Base-by-base conservation (phyloP, 2,113 vertebrate species). In the Isichthys henryi region DNA sequence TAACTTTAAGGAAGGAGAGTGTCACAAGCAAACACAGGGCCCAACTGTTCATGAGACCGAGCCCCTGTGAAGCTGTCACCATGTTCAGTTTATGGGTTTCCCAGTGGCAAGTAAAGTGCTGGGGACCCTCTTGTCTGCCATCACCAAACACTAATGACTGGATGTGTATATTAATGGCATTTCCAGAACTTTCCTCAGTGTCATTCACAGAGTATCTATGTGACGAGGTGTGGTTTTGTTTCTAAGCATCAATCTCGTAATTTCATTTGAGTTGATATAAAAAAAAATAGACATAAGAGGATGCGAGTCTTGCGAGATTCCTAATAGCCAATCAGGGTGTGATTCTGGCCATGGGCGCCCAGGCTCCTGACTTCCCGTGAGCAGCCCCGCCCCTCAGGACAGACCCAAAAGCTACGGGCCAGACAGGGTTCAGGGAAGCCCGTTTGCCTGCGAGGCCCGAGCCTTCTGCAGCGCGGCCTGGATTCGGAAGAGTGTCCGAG, bases 401-500 rank as follows among this genome's bases (percentile, higher is more conserved):
- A 19, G n/a, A 39, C 27, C 70, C 13, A 39, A 15, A 39, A 5
- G 31, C 31, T 94, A 96, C 17, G 95, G 95, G 88, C 93, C 95
- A 74, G 93, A 94, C 88, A 94, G 95, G 92, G 94, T 93, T 56
- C 92, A 94, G 62, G 93, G 91, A 91, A 94, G 93, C 90, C 96
- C 96, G 9, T 97, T 97, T 92, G 95, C 94, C 82, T 92, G 93
- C 15, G 88, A n/a, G 2, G 95, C 96, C 92, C 94, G 97, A 91
- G 97, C 97, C 95, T 99, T 98, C 89, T 97, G 97, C 91, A 97
- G 93, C 89, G 98, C 98, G 87, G 97, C 98, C 93, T 99, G 98
- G 93, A 99, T 98, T 91, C 98, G 96, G 96, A 99, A 99, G 93
- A 99, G 98, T 87, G 97, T 99, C 93, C 98, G 96, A 89, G 98